Conservation (phyloP, 2,113 vertebrate genomes). For the Urocitellus parryii region DNA sequence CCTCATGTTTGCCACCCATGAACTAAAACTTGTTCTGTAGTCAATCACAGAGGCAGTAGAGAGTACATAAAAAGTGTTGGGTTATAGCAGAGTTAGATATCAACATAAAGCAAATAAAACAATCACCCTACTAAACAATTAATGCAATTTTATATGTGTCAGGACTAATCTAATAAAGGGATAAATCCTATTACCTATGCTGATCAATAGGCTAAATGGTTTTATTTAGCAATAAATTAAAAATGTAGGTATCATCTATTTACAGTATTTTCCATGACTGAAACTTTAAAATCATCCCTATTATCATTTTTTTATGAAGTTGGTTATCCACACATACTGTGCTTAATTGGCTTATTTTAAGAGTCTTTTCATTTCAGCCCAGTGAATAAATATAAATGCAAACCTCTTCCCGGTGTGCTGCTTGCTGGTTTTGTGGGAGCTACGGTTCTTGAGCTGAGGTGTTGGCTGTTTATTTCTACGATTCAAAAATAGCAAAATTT, state of each 20-base stretch:
- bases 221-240: conserved; percentile 43
- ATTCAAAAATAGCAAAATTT: conserved; percentile 47
- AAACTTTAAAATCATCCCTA: background rate
- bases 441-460: background rate
- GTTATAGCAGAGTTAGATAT: background rate
- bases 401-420: background rate
- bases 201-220: background rate
- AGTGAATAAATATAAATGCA: background rate
- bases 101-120: background rate
- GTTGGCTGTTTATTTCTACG: background rate
- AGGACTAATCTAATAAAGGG: background rate
- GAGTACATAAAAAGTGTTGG: background rate
- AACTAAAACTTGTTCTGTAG: background rate
- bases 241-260: background rate
- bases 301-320: background rate
- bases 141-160: background rate
- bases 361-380: background rate
- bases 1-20: background rate
- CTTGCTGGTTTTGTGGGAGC: background rate
- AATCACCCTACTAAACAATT: background rate
- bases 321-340: background rate
- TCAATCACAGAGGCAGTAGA: background rate
- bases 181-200: background rate
- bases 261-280: background rate
- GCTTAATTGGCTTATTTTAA: conserved; percentile 5